A percentile compares a stretch with the other conserved stretches of the same genome.
Evolutionary conservation across 2,113 vertebrate genomes (phyloP).

Genomic region (Thinocorus orbignyianus): DNA sequence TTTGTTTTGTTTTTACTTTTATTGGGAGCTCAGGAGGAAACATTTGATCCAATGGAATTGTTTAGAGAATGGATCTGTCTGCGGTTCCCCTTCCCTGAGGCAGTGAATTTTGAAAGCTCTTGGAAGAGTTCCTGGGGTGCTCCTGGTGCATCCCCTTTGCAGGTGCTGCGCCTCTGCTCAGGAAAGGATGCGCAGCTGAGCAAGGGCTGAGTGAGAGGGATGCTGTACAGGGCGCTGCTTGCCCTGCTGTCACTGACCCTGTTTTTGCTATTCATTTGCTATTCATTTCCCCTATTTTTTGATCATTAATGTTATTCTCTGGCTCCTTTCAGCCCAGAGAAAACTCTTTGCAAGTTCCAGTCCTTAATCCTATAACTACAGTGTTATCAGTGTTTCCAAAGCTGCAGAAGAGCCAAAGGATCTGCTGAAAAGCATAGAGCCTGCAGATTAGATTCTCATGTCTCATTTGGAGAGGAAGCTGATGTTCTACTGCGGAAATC

Average conservation of each 20-base stretch:
- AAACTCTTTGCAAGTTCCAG: background rate
- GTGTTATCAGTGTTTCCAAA: background rate
- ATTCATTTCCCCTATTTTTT: background rate
- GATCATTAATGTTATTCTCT: background rate
- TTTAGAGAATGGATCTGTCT: background rate
- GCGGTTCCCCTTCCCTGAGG: background rate
- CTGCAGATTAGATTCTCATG: background rate
- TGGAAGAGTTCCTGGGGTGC: background rate
- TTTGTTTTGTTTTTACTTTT: background rate
- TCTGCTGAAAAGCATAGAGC: background rate
- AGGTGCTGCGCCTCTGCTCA: background rate
- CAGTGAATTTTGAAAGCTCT: background rate
- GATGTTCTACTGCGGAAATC: background rate
- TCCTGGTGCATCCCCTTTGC: background rate
- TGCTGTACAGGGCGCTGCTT: background rate
- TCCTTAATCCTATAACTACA: background rate
- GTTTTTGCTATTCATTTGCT: background rate
- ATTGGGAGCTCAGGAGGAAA: accelerated
- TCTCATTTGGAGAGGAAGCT: background rate
- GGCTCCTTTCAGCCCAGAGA: background rate
- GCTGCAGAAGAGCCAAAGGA: background rate
- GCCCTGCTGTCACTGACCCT: background rate
- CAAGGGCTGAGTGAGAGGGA: background rate
- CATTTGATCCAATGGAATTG: background rate
- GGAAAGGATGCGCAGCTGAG: background rate